Evolutionary conservation across 2,888 invertebrate species (phyloP), one percentile per base, ranked within the genome.

Genomic region (Drosophila pegasa): DNA sequence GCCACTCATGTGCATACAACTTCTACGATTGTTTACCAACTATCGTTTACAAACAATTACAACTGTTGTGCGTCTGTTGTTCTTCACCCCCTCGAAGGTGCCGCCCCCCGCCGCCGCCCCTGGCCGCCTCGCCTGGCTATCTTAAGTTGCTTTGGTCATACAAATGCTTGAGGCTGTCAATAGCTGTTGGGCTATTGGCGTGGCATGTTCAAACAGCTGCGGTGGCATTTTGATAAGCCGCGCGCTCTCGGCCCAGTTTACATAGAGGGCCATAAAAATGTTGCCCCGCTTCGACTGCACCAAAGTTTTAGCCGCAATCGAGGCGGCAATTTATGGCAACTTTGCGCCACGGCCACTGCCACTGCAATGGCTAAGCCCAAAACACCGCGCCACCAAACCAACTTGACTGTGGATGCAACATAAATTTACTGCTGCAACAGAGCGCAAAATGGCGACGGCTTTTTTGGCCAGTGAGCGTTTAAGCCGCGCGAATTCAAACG

Each of bases 301-400:
- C 74, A 83, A 71, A 82, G 71, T 83, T 86, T 81, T 83, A 82
- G 76, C 83, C 75, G 22, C 71, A 62, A 71, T 75, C 66, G 75
- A 67, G 75, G 57, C 88, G 66, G 85, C 80, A 89, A 89, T 89
- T 89, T 89, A 89, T 89, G 90, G 89, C 90, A 86, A 89, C 86
- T 84, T 89, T 87, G 80, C 84, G 75, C 76, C 68, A 55, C 45
- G 20, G 54, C 43, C 64, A 47, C 35, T 33, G 62, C 16, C 51
- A 22, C 22, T 62, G 72, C 88, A 65, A 40, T 31, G 66, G 66
- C 40, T 59, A 63, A 58, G 48, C 52, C 66, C 47, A 37, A 41
- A 38, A 47, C 43, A n/a, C n/a, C 20, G 35, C 38, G 31, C 37
- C 50, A 35, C 50, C 61, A 18, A 31, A n/a, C 27, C 41, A 14